These are phyloP conservation scores for Globia sparganii DNA, from an alignment of 2,888 invertebrate species.

Conservation along the genomic window DNA sequence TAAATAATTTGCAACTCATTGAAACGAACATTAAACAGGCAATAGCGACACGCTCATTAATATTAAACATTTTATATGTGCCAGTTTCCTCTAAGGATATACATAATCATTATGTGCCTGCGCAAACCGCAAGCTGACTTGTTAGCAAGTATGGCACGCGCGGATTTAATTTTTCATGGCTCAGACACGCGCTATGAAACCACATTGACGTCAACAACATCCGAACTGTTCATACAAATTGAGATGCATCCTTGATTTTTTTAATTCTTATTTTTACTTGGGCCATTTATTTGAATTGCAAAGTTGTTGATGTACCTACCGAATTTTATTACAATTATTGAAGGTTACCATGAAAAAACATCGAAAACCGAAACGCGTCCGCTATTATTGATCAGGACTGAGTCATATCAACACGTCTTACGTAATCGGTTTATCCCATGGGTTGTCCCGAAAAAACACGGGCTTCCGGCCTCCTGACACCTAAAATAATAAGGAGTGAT, in stretches of 20 bases:
- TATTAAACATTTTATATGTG: constrained; percentile 23
- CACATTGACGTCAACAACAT: constrained; percentile 66
- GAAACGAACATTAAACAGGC: background rate
- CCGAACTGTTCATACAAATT: constrained; percentile 19
- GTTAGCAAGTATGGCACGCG: constrained; percentile 71
- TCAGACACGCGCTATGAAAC: constrained; percentile 59
- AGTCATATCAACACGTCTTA: constrained; percentile 28
- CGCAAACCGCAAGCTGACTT: constrained; percentile 66
- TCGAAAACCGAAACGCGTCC: constrained; percentile 16
- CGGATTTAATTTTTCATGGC: constrained; percentile 44
- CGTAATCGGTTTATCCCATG: constrained; percentile 26
- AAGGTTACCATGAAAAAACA: constrained; percentile 26
- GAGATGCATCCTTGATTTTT: constrained; percentile 33
- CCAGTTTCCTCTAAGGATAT: constrained; percentile 53
- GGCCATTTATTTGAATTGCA: constrained; percentile 40
- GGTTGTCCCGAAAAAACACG: constrained; percentile 7
- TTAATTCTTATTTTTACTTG: background rate
- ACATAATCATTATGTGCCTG: constrained; percentile 31
- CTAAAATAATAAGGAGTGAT: background rate
- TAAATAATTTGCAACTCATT: constrained; percentile 9
- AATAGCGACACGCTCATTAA: constrained; percentile 26
- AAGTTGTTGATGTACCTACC: constrained; percentile 23
- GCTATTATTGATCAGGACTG: constrained; percentile 24
- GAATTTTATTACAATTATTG: background rate
- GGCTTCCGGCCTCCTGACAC: background rate